phyloP scores from a whole-genome alignment of 2,888 invertebrate species.

The Lapara coniferarum region DNA sequence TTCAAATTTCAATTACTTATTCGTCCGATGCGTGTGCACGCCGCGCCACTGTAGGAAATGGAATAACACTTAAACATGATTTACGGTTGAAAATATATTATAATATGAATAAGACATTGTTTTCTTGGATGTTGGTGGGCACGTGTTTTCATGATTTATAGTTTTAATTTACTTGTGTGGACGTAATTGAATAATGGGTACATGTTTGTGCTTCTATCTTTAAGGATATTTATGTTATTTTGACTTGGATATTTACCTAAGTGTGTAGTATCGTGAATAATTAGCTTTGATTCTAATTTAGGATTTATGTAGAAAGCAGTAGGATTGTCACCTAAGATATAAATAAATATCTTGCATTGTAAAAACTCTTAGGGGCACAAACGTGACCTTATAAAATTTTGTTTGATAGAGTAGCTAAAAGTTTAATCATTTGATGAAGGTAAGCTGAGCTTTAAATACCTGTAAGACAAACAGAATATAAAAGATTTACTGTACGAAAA shows the following conservation, averaged over 20 bases:
- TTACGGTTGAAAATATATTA: conserved; percentile 78
- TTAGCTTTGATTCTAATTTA: too few relatives aligned
- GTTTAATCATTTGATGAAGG: too few relatives aligned
- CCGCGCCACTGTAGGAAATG: conserved; percentile 75
- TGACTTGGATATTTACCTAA: not conserved
- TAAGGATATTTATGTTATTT: conserved; percentile 39
- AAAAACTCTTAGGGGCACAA: too few relatives aligned
- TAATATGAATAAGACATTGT: conserved; percentile 78
- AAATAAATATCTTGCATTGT: too few relatives aligned
- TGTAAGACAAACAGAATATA: too few relatives aligned
- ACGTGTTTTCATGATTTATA: conserved; percentile 49
- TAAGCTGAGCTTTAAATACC: too few relatives aligned
- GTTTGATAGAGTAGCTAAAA: too few relatives aligned
- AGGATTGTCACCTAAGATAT: too few relatives aligned
- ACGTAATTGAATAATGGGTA: conserved; percentile 14
- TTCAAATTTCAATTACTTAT: conserved; percentile 83
- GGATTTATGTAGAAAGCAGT: too few relatives aligned
- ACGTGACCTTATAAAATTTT: too few relatives aligned
- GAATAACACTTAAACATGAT: conserved; percentile 82
- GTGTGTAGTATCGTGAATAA: not conserved
- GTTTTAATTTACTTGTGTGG: conserved; percentile 19
- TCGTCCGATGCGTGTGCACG: conserved; percentile 78
- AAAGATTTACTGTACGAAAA: too few relatives aligned
- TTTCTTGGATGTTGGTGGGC: conserved; percentile 73
- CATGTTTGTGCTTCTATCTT: not conserved